A percentile compares a stretch with the other conserved stretches of the same genome.
phyloP scores from a whole-genome alignment of 2,888 invertebrate genomes.

The Leptinotarsa peninsularis region DNA sequence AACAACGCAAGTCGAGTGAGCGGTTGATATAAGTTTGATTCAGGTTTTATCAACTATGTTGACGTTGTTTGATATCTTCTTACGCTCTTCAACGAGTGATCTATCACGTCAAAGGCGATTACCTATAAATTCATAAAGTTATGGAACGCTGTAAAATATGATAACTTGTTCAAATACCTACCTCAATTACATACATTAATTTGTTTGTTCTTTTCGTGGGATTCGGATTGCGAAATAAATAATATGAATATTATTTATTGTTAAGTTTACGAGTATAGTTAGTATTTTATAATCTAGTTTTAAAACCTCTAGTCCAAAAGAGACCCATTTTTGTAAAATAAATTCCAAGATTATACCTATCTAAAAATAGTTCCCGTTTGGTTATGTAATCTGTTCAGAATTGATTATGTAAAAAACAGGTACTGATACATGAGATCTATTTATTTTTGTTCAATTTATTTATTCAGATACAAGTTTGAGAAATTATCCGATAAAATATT shows the following conservation, averaged over 20 bases:
- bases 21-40: background rate
- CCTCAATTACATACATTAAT: background rate
- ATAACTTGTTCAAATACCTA: slow-evolving; percentile 2
- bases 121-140: slow-evolving; percentile 17
- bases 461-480: slow-evolving; percentile 3
- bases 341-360: background rate
- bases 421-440: background rate
- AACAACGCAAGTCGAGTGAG: slow-evolving; percentile 13
- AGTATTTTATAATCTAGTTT: background rate
- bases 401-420: slow-evolving; percentile 11
- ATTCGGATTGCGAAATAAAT: slow-evolving; percentile 2
- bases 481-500: background rate
- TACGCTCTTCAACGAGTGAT: slow-evolving; percentile 7
- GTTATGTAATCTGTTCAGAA: background rate
- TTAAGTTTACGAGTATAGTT: background rate
- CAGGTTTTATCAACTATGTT: slow-evolving; percentile 10
- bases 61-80: slow-evolving; percentile 21
- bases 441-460: slow-evolving; percentile 15
- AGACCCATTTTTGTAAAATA: slow-evolving; percentile 8
- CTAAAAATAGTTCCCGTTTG: slow-evolving; percentile 8
- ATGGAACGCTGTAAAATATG: background rate
- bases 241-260: background rate
- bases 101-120: slow-evolving; percentile 14
- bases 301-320: background rate
- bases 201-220: background rate